A percentile compares a stretch with the other conserved stretches of the same genome.
These are phyloP conservation scores for Leptogaster cylindrica DNA, from an alignment of 2,888 invertebrate species.

Conservation along the genomic window DNA sequence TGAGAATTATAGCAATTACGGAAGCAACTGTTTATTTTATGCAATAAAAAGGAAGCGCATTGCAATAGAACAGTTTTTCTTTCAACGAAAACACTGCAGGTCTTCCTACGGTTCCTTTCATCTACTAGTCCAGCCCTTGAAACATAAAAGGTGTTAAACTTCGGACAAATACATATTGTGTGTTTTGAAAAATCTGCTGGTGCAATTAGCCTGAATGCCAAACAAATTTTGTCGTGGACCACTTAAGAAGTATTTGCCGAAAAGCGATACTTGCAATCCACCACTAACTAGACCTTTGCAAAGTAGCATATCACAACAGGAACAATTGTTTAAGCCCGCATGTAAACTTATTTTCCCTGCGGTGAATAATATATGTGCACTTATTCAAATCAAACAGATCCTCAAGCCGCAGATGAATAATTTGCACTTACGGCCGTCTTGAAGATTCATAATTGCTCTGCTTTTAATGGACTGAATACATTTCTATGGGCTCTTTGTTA, in stretches of 20 bases:
- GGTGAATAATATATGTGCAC: too few species aligned
- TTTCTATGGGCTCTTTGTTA: neutral
- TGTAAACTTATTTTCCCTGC: too few species aligned
- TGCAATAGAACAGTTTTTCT: neutral
- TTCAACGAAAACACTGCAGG: neutral
- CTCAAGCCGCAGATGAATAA: conserved; percentile 7
- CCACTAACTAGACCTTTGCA: too few species aligned
- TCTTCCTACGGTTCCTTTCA: neutral
- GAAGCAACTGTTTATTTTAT: neutral
- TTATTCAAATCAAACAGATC: neutral
- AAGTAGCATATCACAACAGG: too few species aligned
- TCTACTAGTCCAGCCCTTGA: neutral
- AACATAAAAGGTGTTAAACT: conserved; percentile 7
- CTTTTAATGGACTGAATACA: conserved; percentile 1
- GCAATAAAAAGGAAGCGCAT: neutral
- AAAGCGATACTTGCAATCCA: too few species aligned
- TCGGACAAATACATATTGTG: neutral
- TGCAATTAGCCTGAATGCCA: conserved; percentile 15
- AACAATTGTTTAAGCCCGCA: neutral
- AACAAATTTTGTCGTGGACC: conserved; percentile 1
- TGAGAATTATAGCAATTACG: neutral
- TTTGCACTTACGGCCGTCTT: conserved; percentile 40
- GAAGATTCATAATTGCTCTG: conserved; percentile 36
- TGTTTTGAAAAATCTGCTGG: conserved; percentile 14
- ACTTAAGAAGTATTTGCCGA: too few species aligned